phyloP scores from a whole-genome alignment of 1,140 invertebrate species.

The Planococcus citri region DNA sequence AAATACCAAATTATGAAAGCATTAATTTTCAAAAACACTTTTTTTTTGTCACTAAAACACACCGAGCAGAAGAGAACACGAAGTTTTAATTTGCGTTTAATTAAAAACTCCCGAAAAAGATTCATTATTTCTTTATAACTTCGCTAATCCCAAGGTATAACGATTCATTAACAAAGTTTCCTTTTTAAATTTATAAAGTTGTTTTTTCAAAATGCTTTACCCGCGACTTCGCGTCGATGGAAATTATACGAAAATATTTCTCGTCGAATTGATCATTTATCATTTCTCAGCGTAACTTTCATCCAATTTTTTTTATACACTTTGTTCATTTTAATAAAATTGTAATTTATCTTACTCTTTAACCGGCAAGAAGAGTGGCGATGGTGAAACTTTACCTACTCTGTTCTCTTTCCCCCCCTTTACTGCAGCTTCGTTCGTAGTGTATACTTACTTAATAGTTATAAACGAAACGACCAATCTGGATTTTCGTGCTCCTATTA shows the following conservation, averaged over 20 bases:
- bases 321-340: neutral
- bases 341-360: neutral
- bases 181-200: conserved; percentile 3
- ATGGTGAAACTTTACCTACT: no score
- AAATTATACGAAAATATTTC: neutral
- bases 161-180: neutral
- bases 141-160: neutral
- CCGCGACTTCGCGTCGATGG: neutral
- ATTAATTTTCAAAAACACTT: neutral
- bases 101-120: neutral
- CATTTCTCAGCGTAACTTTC: neutral
- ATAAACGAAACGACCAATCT: no score
- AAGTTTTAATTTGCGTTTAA: conserved; percentile 3
- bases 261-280: neutral
- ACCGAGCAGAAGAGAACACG: neutral
- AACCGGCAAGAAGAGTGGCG: no score
- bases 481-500: no score
- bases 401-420: no score
- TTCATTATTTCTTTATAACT: conserved; percentile 4
- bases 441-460: no score
- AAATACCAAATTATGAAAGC: neutral
- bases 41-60: neutral
- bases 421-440: no score
- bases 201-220: neutral
- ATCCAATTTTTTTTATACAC: neutral